Evolutionary conservation across 2,797 vertebrate species (phyloP).

Genomic region (Babyrousa celebensis): DNA sequence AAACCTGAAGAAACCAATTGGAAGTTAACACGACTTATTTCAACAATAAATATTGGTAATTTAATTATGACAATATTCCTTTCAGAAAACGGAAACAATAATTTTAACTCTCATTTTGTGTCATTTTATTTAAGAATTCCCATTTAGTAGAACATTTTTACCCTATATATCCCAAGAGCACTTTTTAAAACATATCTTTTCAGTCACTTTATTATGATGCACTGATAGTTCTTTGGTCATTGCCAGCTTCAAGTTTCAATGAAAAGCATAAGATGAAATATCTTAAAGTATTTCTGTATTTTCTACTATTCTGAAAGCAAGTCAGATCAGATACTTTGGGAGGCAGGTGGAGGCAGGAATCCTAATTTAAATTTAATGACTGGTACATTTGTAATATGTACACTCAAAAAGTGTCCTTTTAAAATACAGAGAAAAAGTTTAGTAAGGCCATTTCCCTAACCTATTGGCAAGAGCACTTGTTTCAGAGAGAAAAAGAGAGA

Average conservation of each 20-base stretch:
- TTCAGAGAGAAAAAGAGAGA: neutral
- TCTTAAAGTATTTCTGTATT: neutral
- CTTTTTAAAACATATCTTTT: neutral
- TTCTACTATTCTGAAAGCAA: slow-evolving; percentile 45
- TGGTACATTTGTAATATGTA: neutral
- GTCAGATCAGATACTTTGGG: neutral
- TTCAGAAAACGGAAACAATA: slow-evolving; percentile 7
- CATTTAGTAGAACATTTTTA: neutral
- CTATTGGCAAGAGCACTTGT: neutral
- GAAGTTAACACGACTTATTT: neutral
- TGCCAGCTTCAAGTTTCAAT: neutral
- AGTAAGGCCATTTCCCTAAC: neutral
- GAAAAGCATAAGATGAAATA: neutral
- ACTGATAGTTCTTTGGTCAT: neutral
- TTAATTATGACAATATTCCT: slow-evolving; percentile 40
- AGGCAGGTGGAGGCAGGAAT: neutral
- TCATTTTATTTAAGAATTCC: no score
- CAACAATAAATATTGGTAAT: neutral
- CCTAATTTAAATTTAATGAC: slow-evolving; percentile 42
- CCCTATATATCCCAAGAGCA: neutral
- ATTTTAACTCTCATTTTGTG: neutral
- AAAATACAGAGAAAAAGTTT: slow-evolving; percentile 14
- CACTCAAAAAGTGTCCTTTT: neutral
- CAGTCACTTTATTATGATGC: neutral
- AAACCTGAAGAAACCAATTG: neutral